Conservation (phyloP, 2,888 invertebrate species). For the Drosophila hawaiiensis region DNA sequence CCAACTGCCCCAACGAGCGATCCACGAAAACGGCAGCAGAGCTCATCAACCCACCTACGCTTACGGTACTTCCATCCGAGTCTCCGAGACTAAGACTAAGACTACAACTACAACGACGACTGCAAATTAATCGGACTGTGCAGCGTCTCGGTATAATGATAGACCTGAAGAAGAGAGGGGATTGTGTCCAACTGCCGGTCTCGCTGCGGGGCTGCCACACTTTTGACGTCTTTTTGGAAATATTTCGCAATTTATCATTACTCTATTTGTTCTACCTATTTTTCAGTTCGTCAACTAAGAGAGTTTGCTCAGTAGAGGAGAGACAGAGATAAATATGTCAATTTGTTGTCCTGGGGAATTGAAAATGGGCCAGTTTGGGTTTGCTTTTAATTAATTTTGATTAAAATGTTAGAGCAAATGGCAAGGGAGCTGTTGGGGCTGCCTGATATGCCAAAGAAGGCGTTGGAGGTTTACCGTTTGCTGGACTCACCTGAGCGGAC, state of each 20-base stretch:
- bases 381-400: slow-evolving; percentile 74
- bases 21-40: slow-evolving; percentile 57
- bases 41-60: slow-evolving; percentile 77
- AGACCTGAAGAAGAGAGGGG: slow-evolving; percentile 5
- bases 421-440: slow-evolving; percentile 40
- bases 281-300: slow-evolving; percentile 48
- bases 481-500: slow-evolving; percentile 64
- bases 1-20: slow-evolving; percentile 48
- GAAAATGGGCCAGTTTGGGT: slow-evolving; percentile 59
- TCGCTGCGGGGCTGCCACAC: slow-evolving; percentile 68
- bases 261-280: slow-evolving; percentile 37
- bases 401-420: slow-evolving; percentile 66
- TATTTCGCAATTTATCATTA: slow-evolving; percentile 68
- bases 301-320: slow-evolving; percentile 1
- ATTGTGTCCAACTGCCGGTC: slow-evolving; percentile 31
- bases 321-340: slow-evolving; percentile 56
- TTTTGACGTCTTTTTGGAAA: slow-evolving; percentile 70
- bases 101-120: slow-evolving; percentile 34
- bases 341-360: slow-evolving; percentile 37
- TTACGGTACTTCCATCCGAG: slow-evolving; percentile 68
- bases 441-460: slow-evolving; percentile 73
- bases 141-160: slow-evolving; percentile 56
- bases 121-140: slow-evolving; percentile 71
- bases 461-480: slow-evolving; percentile 79
- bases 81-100: slow-evolving; percentile 12